Conservation (phyloP, 2,113 vertebrate species). For the Erinaceus europaeus region DNA sequence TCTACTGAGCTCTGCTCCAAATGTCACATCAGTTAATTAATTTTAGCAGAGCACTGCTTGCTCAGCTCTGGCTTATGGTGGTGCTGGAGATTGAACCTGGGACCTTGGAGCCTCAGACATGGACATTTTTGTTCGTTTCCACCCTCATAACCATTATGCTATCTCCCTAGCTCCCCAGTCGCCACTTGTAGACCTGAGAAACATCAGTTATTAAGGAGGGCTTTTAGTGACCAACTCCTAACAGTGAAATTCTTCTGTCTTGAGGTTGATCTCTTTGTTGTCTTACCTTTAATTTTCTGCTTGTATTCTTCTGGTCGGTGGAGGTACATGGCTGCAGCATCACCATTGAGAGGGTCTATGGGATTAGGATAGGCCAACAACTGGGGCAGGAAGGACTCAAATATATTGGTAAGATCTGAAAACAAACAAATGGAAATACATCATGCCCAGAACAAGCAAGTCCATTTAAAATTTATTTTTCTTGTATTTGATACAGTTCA, state of each 20-base stretch:
- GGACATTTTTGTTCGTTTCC: too few relatives aligned
- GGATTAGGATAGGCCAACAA: slow-evolving; percentile 98
- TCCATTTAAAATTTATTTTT: background rate
- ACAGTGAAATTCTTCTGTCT: background rate
- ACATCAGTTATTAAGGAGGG: background rate
- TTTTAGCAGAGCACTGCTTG: too few relatives aligned
- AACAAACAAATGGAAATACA: slow-evolving; percentile 39
- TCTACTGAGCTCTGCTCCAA: too few relatives aligned
- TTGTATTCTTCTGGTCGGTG: slow-evolving; percentile 99
- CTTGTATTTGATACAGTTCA: too few relatives aligned
- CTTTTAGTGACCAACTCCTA: background rate
- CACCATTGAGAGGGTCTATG: slow-evolving; percentile 97
- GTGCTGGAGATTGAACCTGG: too few relatives aligned
- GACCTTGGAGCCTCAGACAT: too few relatives aligned
- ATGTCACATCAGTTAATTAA: too few relatives aligned
- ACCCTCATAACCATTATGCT: too few relatives aligned
- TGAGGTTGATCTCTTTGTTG: background rate
- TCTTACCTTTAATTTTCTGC: slow-evolving; percentile 99
- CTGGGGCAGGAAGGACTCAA: slow-evolving; percentile 99
- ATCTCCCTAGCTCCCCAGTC: too few relatives aligned
- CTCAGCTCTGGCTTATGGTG: background rate
- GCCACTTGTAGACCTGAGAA: background rate
- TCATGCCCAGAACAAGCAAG: background rate
- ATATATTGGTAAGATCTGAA: slow-evolving; percentile 99
- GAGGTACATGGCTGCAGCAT: slow-evolving; percentile 99